A percentile compares a stretch with the other conserved stretches of the same genome.
Conservation (phyloP, 1,140 invertebrate genomes). For the Tribolium madens region DNA sequence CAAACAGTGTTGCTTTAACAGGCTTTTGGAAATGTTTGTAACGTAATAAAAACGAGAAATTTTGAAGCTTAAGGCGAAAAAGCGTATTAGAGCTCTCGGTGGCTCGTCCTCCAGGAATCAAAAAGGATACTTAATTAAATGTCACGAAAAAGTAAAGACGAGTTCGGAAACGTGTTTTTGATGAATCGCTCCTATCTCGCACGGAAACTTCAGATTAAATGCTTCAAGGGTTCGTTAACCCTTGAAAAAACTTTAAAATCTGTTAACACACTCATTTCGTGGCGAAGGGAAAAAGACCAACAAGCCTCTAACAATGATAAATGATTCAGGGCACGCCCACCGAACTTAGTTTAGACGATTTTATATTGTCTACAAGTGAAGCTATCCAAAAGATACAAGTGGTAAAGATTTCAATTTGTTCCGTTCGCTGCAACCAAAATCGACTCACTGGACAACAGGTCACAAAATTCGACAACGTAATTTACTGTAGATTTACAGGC, state of each 20-base stretch:
- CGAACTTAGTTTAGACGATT: conserved; percentile 29
- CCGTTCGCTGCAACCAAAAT: not conserved
- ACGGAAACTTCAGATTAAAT: not conserved
- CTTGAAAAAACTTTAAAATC: conserved; percentile 27
- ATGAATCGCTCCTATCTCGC: not conserved
- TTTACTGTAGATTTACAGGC: not conserved
- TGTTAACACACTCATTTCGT: conserved; percentile 22
- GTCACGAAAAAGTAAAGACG: not conserved
- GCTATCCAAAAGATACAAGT: conserved; percentile 16
- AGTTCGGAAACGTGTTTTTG: not conserved
- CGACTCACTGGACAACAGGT: not conserved
- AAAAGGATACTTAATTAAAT: conserved; percentile 18
- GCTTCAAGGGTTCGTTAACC: not conserved
- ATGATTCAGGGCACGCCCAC: conserved; percentile 28
- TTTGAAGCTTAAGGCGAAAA: not conserved
- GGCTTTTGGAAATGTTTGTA: conserved; percentile 25
- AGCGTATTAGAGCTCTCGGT: not conserved
- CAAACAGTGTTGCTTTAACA: conserved; percentile 34
- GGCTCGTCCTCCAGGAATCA: not conserved
- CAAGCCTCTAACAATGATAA: conserved; percentile 15
- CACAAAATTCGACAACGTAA: not conserved
- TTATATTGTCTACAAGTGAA: conserved; percentile 38
- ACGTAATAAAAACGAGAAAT: conserved; percentile 11
- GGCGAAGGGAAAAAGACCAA: conserved; percentile 14
- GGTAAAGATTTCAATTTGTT: conserved; percentile 36